Conservation (phyloP, 2,888 invertebrate genomes). For the Serrognathus titanus region DNA sequence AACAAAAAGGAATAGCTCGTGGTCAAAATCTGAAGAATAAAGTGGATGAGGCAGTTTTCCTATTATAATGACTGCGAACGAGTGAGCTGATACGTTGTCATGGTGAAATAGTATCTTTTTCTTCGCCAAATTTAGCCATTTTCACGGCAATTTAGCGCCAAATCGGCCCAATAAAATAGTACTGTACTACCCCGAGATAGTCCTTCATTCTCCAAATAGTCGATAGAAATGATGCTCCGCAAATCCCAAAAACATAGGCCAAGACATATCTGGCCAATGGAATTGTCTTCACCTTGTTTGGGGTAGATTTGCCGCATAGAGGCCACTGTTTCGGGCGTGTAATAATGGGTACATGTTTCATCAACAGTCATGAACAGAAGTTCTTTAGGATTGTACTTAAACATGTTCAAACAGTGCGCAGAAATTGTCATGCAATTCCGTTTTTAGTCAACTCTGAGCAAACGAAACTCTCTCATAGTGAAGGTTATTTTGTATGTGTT, state of each 20-base stretch:
- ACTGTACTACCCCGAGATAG: conserved; percentile 18
- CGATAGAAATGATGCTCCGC: conserved; percentile 19
- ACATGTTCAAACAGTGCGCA: conserved; percentile 31
- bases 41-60: conserved; percentile 3
- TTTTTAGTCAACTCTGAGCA: conserved; percentile 34
- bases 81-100: background rate
- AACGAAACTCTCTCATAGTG: conserved; percentile 38
- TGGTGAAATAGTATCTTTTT: conserved; percentile 3
- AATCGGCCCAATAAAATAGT: conserved; percentile 20
- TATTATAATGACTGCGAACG: background rate
- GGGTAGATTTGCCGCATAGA: conserved; percentile 18
- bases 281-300: conserved; percentile 25
- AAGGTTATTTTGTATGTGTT: no score
- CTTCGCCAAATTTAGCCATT: conserved; percentile 18
- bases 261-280: conserved; percentile 25
- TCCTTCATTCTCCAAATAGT: background rate
- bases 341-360: no score
- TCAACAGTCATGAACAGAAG: conserved; percentile 40
- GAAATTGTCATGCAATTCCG: conserved; percentile 33
- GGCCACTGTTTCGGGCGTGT: conserved; percentile 43
- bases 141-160: conserved; percentile 16
- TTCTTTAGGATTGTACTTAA: conserved; percentile 34
- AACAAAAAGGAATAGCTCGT: conserved; percentile 28
- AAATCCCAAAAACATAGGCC: conserved; percentile 27
- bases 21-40: background rate